Evolutionary conservation across 2,888 invertebrate species (phyloP), one percentile per base, ranked within the genome.

Genomic region (Acrobasis repandana): DNA sequence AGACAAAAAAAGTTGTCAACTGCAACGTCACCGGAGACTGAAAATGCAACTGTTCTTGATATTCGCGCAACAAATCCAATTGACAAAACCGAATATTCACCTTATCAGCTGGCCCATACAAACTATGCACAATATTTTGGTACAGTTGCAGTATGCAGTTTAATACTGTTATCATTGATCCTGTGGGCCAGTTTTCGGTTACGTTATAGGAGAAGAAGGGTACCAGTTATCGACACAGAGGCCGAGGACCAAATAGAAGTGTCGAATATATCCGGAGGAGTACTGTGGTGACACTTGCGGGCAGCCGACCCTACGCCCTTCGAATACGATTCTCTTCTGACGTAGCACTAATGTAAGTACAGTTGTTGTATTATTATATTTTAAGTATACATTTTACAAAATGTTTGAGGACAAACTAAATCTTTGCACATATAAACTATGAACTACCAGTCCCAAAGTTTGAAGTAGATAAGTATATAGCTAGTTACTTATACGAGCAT

Each of bases 271-370:
- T 94, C 94, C 62, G 94, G 95, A 58, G 93, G 94, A 54, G 95
- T 95, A 74, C 90, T 95, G 65, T 95, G 95, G 95, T 95, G 95
- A 95, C 94, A 94, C 79, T 82, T 93, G 79, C 90, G 93, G 73
- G 92, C 92, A 85, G 88, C 91, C 86, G 92, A 90, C 85, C 88
- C 91, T 48, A 92, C 91, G 74, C 93, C 93, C 85, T 93, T 88
- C 87, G 93, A 88, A 87, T 94, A 93, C 80, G 93, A 93, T 79
- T 92, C 93, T 74, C 91, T 93, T 77, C 83, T 93, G 74, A 92
- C 93, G 90, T 93, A 92, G 89, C 87, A 85, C 75, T 83, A 80
- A 83, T 79, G 93, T 93, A 72, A 93, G 92, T 92, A 79, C 72
- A 60, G 28, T 28, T 28, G 8, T 28, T 28, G 28, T 28, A 28